Evolutionary conservation across 2,113 vertebrate species (phyloP).

Genomic region (Urocolius indicus): DNA sequence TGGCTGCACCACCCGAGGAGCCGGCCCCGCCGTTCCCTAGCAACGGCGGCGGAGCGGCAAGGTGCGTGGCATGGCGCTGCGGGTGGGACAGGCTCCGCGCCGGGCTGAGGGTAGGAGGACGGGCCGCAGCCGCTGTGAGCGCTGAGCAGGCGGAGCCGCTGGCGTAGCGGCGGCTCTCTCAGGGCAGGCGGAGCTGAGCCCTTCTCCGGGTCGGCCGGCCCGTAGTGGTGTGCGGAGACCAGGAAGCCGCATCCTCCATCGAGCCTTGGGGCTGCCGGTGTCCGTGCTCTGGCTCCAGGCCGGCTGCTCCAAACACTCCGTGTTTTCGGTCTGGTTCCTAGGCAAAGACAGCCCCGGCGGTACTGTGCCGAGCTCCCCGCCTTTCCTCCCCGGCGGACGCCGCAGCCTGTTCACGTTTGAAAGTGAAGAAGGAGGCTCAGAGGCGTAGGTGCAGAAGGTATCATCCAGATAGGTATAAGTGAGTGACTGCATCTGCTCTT

Average conservation of each 20-base stretch:
- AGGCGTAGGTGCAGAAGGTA: background rate
- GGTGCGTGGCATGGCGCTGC: background rate
- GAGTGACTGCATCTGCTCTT: accelerated
- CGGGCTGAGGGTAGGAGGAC: too few species aligned
- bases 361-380: accelerated
- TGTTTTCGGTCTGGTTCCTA: too few species aligned
- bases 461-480: background rate
- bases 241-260: background rate
- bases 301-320: background rate
- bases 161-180: background rate
- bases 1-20: background rate
- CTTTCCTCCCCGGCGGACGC: background rate
- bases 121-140: background rate
- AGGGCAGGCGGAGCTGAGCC: background rate
- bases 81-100: too few species aligned
- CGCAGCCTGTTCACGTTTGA: background rate
- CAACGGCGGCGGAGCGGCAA: background rate
- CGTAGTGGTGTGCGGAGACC: background rate
- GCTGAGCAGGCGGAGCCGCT: background rate
- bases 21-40: background rate
- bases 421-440: background rate
- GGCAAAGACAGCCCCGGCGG: too few species aligned
- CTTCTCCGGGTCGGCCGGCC: background rate
- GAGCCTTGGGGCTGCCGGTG: background rate
- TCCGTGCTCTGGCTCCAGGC: background rate